These are phyloP conservation scores for Papilio glaucus DNA, from an alignment of 1,140 invertebrate genomes.

Conservation along the genomic window DNA sequence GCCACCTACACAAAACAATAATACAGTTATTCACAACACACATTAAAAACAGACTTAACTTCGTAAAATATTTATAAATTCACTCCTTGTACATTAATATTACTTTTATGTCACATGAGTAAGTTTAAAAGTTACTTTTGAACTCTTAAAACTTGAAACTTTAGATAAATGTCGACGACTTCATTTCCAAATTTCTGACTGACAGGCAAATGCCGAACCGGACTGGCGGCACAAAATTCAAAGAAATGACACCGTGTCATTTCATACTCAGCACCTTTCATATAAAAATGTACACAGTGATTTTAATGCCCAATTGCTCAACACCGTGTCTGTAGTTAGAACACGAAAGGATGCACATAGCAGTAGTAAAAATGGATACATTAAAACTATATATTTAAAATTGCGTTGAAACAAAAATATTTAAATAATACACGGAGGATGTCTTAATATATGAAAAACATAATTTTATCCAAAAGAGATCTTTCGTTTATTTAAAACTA, in stretches of 20 bases:
- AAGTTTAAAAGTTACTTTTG: constrained; percentile 42
- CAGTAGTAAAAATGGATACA: constrained; percentile 29
- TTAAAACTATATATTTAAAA: no score
- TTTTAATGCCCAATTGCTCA: not conserved
- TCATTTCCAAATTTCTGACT: constrained; percentile 63
- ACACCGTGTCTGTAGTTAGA: constrained; percentile 27
- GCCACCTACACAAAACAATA: constrained; percentile 81
- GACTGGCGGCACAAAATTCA: constrained; percentile 39
- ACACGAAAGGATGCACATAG: not conserved
- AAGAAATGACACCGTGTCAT: constrained; percentile 36
- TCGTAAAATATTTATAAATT: constrained; percentile 36
- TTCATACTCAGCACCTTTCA: not conserved
- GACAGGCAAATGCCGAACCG: constrained; percentile 49
- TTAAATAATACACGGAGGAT: no score
- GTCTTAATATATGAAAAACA: no score
- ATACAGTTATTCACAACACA: constrained; percentile 73
- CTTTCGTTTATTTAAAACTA: no score
- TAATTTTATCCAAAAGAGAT: no score
- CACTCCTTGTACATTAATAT: constrained; percentile 28
- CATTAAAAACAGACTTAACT: constrained; percentile 54
- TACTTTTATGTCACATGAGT: constrained; percentile 36
- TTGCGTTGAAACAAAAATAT: no score
- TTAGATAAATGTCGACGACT: constrained; percentile 70
- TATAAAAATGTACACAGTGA: constrained; percentile 33
- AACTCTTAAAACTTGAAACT: constrained; percentile 55